Evolutionary conservation across 2,113 vertebrate species (phyloP).

Genomic region (Boleophthalmus pectinirostris): DNA sequence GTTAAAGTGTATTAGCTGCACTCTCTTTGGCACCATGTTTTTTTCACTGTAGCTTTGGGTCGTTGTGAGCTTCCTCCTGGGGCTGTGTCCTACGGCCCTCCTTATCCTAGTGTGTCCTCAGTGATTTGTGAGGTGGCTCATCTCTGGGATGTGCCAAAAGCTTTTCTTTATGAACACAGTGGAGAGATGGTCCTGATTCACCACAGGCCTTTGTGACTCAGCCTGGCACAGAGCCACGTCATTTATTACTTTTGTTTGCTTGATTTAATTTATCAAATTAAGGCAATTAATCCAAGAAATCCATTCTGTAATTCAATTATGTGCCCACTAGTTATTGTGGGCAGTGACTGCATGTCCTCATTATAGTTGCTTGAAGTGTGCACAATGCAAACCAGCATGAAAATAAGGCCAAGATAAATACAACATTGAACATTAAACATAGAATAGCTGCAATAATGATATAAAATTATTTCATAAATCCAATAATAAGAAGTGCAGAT

Average conservation of each 20-base stretch:
- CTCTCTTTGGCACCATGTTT: slow-evolving; percentile 37
- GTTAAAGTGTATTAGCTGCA: slow-evolving; percentile 43
- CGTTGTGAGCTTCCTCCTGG: slow-evolving; percentile 44
- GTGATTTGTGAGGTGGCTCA: slow-evolving; percentile 61
- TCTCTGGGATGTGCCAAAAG: slow-evolving; percentile 71
- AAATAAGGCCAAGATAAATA: slow-evolving; percentile 29
- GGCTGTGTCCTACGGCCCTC: slow-evolving; percentile 17
- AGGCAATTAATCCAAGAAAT: slow-evolving; percentile 51
- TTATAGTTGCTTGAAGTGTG: slow-evolving; percentile 29
- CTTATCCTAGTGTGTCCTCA: slow-evolving; percentile 42
- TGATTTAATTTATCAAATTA: slow-evolving; percentile 50
- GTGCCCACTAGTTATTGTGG: slow-evolving; percentile 35
- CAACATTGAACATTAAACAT: slow-evolving; percentile 5
- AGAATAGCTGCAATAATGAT: slow-evolving; percentile 13
- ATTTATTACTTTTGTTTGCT: slow-evolving; percentile 49
- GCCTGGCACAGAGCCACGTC: slow-evolving; percentile 36
- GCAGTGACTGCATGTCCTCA: slow-evolving; percentile 41
- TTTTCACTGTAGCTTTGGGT: slow-evolving; percentile 45
- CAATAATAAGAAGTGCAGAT: neutral
- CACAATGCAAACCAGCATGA: slow-evolving; percentile 33
- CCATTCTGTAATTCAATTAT: slow-evolving; percentile 55
- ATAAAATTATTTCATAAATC: neutral
- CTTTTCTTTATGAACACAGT: slow-evolving; percentile 47
- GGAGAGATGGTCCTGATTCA: slow-evolving; percentile 27
- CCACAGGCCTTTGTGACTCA: slow-evolving; percentile 37